Percentiles rank a stretch among this genome's conserved stretches.
These are phyloP conservation scores for Meteorus cinctellus DNA, from an alignment of 2,888 invertebrate species.

Conservation along the genomic window DNA sequence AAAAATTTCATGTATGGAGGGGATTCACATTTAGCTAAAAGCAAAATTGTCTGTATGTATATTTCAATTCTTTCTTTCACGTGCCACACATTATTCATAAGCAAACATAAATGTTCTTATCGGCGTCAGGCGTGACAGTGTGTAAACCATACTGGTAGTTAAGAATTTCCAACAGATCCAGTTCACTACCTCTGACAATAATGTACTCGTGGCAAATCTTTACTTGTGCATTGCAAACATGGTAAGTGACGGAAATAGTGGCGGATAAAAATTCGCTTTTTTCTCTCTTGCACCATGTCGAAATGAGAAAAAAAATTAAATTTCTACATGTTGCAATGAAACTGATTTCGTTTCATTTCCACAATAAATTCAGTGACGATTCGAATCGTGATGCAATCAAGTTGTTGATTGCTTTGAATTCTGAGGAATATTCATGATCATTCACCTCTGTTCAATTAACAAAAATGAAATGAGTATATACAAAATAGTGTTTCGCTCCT, in stretches of 20 bases:
- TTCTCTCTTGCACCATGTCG: not conserved
- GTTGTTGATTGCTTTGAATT: too few species aligned
- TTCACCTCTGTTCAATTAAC: too few species aligned
- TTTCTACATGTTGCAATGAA: too few species aligned
- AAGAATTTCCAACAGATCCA: constrained; percentile 25
- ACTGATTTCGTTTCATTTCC: too few species aligned
- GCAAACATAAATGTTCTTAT: constrained; percentile 37
- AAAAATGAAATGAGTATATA: too few species aligned
- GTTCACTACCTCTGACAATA: constrained; percentile 27
- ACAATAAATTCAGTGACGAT: too few species aligned
- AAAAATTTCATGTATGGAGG: not conserved
- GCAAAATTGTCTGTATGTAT: not conserved
- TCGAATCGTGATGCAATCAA: too few species aligned
- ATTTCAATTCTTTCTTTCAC: constrained; percentile 7
- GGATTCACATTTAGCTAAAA: constrained; percentile 8
- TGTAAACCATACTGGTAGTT: constrained; percentile 26
- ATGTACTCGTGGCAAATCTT: constrained; percentile 17
- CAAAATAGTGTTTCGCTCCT: too few species aligned
- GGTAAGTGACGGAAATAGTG: constrained; percentile 17
- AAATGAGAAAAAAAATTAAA: not conserved
- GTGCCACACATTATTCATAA: constrained; percentile 28
- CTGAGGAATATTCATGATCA: too few species aligned
- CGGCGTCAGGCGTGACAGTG: constrained; percentile 20
- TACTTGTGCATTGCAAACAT: not conserved
- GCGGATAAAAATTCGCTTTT: not conserved